Base-by-base conservation (phyloP, 1,140 invertebrate species). In the Drosophila murphyi region DNA sequence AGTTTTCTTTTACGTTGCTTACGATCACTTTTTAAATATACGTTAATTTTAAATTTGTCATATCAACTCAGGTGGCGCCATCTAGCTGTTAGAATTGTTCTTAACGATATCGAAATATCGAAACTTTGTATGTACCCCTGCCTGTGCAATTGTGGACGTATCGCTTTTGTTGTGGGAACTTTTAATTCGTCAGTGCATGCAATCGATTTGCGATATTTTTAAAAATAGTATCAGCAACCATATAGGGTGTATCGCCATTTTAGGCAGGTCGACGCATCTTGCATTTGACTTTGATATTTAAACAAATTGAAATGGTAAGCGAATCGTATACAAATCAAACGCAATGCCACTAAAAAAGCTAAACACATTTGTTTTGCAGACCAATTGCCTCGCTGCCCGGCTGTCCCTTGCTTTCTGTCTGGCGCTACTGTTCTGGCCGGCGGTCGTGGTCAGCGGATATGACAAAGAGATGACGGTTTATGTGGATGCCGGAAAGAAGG, bases 391-490 rank as follows among this genome's bases (percentile, higher is more conserved):
- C 34, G 6, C 45, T 37, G 6, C 41, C 29, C 60, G 43, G 28
- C 50, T 57, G 43, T 45, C 56, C 7, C 10, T 65, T 32, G 32
- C 34, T 5, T 5, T 62, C 10, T 20, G 1, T 20, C n/a, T 35
- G 10, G 56, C 43, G 6, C 39, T 75, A 4, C 8, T 72, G 8
- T 28, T 56, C 37, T 35, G 47, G 45, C 51, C 78, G 8, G 29
- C 51, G 28, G 4, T 10, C 7, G 3, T 20, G 3, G 65, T 64
- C 31, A 32, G 47, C 50, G 72, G 60, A 12, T 94, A 93, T 72
- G 94, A 95, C 86, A 94, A 94, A 76, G 95, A 96, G 92, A 94
- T 96, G 79, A 96, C 96, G 5, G 93, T 96, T 12, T 95, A 94
- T 71, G 93, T 97, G n/a, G 94, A 95, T 59, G 93, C 96, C 34